Evolutionary conservation across 1,140 invertebrate species (phyloP), one percentile per base, ranked within the genome.

Genomic region (Stenopsyche tienmushanensis): DNA sequence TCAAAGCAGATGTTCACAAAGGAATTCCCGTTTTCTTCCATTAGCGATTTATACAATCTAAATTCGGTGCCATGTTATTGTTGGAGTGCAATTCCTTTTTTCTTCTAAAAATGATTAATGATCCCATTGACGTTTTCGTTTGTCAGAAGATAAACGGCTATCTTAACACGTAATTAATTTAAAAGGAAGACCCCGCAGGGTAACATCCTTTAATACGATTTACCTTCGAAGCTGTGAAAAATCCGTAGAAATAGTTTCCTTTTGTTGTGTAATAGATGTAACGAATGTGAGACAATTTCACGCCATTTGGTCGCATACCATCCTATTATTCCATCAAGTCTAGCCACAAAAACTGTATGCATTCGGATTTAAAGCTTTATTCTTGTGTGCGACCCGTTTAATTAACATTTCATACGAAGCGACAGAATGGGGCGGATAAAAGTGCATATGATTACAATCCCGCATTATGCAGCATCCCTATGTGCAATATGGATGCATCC

Each of bases 271-370:
- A 55, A 55, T 55, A 25, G 52, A 55, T 55, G 52, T 55, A 25
- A 55, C 52, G 52, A 55, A 55, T 55, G 52, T 55, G 52, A 55
- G 52, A 55, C 52, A 34, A 55, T 55, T 55, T 55, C 26, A 55
- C 26, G 52, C 23, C 26, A 18, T 55, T 55, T 25, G 52, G 20
- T 25, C 52, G 47, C 47, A 49, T 34, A 34, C 29, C 29, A 7
- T 34, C 29, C 29, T 13, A 34, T 34, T 34, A 34, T 34, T 13
- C 29, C 29, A n/a, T n/a, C n/a, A n/a, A n/a, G n/a, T n/a, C n/a
- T n/a, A n/a, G n/a, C n/a, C n/a, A n/a, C n/a, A n/a, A n/a, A n/a
- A n/a, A n/a, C n/a, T n/a, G n/a, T n/a, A n/a, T n/a, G n/a, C n/a
- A n/a, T n/a, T n/a, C n/a, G n/a, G n/a, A n/a, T n/a, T n/a, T n/a